Evolutionary conservation across 2,113 vertebrate species (phyloP).

Genomic region (Myanophis thanlyinensis): DNA sequence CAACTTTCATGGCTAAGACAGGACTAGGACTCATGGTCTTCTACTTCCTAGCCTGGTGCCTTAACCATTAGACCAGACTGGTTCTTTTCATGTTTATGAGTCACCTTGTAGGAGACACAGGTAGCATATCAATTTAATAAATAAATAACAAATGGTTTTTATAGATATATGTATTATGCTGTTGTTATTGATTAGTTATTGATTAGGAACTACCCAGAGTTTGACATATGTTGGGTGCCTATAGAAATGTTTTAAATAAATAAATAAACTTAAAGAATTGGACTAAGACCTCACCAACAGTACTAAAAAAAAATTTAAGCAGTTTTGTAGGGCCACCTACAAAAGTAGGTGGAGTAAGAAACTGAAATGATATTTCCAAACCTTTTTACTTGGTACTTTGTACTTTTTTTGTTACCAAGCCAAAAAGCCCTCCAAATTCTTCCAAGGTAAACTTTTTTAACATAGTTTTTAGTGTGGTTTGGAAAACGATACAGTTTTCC

Average conservation of each 20-base stretch:
- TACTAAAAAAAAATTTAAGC: neutral
- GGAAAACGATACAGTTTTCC: slow-evolving; percentile 30
- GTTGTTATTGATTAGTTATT: neutral
- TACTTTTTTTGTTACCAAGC: slow-evolving; percentile 14
- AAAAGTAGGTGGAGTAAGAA: neutral
- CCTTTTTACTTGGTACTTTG: neutral
- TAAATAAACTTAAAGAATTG: neutral
- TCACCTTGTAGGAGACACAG: neutral
- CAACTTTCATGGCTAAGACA: neutral
- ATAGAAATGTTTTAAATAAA: neutral
- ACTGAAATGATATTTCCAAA: neutral
- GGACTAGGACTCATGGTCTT: neutral
- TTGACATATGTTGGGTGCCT: neutral
- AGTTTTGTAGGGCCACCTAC: neutral
- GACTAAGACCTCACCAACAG: neutral
- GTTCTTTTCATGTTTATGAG: neutral
- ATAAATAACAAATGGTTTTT: neutral
- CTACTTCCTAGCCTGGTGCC: neutral
- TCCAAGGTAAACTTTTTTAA: slow-evolving; percentile 45
- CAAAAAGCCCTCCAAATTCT: slow-evolving; percentile 23
- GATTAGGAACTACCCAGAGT: neutral
- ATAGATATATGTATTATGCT: neutral
- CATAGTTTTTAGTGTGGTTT: slow-evolving; percentile 39
- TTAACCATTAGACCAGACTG: neutral
- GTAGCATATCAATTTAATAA: neutral